Evolutionary conservation across 64 coral and sea anemone genomes (phyloP).

Genomic region (Montipora cactus): DNA sequence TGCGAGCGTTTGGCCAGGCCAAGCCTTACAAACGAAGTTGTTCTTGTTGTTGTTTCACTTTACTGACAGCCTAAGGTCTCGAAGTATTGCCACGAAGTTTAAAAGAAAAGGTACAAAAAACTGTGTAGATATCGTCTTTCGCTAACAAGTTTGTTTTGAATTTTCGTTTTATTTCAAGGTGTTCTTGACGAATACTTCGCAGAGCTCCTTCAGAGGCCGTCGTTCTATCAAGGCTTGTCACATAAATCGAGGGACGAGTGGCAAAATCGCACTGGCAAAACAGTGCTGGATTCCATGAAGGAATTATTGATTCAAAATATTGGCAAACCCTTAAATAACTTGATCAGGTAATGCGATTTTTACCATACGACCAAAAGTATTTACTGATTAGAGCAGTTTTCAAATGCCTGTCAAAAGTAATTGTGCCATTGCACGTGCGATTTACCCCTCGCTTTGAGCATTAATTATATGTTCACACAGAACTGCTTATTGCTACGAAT

Average conservation of each 20-base stretch:
- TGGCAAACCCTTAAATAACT: conserved; percentile 61
- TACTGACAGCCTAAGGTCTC: too few relatives aligned
- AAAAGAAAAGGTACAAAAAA: too few relatives aligned
- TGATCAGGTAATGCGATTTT: conserved; percentile 65
- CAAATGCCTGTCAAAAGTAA: too few relatives aligned
- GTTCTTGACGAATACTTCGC: conserved; percentile 45
- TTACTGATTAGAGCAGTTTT: too few relatives aligned
- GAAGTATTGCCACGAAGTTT: too few relatives aligned
- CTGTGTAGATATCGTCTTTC: not conserved
- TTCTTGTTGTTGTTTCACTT: too few relatives aligned
- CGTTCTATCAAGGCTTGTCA: conserved; percentile 44
- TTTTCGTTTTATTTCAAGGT: not conserved
- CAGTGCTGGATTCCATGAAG: conserved; percentile 39
- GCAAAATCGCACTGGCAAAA: conserved; percentile 35
- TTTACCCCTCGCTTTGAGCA: too few relatives aligned
- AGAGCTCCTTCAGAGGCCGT: not conserved
- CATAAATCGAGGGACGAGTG: conserved; percentile 25
- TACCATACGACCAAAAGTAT: not conserved
- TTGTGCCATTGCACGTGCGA: too few relatives aligned
- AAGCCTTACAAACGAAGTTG: too few relatives aligned
- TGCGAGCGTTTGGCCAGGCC: too few relatives aligned
- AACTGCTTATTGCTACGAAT: too few relatives aligned
- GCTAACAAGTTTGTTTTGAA: not conserved
- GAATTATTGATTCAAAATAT: conserved; percentile 69
- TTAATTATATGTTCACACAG: too few relatives aligned